Evolutionary conservation across 2,797 vertebrate species (phyloP).

Genomic region (Sandelia bainsii): DNA sequence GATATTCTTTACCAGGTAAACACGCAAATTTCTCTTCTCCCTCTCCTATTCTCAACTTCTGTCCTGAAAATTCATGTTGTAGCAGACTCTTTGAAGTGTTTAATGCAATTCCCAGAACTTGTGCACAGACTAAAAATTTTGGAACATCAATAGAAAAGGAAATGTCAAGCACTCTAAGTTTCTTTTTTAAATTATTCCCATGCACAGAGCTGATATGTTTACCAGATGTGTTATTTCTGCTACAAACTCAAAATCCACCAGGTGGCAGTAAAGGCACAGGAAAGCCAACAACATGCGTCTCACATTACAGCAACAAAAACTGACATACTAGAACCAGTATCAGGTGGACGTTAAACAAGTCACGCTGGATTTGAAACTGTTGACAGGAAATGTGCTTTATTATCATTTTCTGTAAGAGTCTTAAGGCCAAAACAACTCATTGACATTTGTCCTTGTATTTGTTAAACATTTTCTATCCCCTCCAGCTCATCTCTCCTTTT

Average conservation of each 20-base stretch:
- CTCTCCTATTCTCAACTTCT: neutral
- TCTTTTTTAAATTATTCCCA: neutral
- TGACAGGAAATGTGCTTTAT: neutral
- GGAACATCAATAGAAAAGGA: neutral
- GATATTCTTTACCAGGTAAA: slow-evolving; percentile 96
- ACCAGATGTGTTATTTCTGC: neutral
- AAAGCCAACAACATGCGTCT: neutral
- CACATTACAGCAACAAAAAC: slow-evolving; percentile 3
- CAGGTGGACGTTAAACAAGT: neutral
- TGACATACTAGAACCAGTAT: neutral
- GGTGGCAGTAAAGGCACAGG: slow-evolving; percentile 25
- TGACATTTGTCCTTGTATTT: neutral
- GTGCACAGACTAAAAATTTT: neutral
- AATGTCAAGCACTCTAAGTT: neutral
- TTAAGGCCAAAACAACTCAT: neutral
- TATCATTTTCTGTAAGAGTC: neutral
- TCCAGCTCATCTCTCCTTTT: neutral
- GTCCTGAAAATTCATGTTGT: neutral
- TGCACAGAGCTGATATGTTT: slow-evolving; percentile 7
- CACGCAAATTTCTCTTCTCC: neutral
- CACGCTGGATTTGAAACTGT: neutral
- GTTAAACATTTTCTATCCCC: neutral
- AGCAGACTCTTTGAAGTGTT: neutral
- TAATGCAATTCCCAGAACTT: neutral
- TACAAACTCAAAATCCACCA: slow-evolving; percentile 39